Evolutionary conservation across 2,797 vertebrate species (phyloP).

Genomic region (Sternarchorhynchus goeldii): DNA sequence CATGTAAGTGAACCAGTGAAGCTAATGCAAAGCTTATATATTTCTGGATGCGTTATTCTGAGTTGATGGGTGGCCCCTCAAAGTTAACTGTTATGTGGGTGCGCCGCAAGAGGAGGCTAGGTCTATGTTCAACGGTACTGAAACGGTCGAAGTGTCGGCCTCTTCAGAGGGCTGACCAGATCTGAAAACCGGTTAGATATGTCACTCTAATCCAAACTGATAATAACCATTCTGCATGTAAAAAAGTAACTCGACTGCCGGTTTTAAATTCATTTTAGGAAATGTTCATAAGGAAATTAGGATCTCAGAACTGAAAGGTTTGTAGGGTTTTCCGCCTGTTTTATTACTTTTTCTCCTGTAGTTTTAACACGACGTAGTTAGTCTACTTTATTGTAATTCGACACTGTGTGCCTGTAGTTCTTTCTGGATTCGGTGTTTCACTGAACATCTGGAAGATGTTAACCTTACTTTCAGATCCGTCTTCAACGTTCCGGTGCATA

Average conservation of each 20-base stretch:
- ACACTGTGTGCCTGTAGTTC: too few species aligned
- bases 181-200: conserved; percentile 46
- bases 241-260: too few species aligned
- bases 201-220: conserved; percentile 48
- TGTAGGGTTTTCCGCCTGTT: conserved; percentile 25
- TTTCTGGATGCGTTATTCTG: neutral
- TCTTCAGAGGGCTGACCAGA: conserved; percentile 53
- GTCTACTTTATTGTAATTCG: too few species aligned
- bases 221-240: neutral
- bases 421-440: too few species aligned
- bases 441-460: conserved; percentile 15
- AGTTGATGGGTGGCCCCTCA: neutral
- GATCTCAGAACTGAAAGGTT: conserved; percentile 63
- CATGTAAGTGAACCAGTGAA: conserved; percentile 69
- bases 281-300: conserved; percentile 50
- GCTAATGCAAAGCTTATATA: too few species aligned
- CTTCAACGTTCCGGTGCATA: neutral
- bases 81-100: neutral
- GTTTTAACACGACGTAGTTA: too few species aligned
- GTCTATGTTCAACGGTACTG: neutral
- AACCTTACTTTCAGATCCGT: neutral
- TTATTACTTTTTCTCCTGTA: too few species aligned
- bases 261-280: conserved; percentile 18
- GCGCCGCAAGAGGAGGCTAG: too few species aligned
- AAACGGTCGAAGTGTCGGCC: neutral